Percentiles rank a stretch among this genome's conserved stretches.
Conservation (phyloP, 2,888 invertebrate genomes). For the Masnerella sp. region DNA sequence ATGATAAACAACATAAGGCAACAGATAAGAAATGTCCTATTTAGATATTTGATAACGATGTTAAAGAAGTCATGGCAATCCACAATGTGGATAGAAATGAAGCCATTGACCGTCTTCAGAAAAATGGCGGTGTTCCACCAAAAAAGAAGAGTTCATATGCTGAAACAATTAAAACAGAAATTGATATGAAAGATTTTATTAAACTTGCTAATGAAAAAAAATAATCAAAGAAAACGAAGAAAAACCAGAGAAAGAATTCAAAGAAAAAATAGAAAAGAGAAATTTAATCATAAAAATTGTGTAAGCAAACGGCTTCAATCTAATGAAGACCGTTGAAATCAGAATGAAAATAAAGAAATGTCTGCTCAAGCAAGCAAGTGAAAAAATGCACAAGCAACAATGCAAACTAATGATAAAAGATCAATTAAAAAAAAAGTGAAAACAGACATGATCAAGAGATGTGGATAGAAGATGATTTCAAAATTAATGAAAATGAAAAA, state of each 20-base stretch:
- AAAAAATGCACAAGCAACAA: background rate
- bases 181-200: background rate
- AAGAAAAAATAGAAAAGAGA: background rate
- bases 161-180: background rate
- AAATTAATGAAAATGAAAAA: background rate
- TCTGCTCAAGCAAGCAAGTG: background rate
- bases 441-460: too few species aligned
- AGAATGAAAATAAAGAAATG: too few species aligned
- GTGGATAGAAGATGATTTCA: too few species aligned
- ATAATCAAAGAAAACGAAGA: background rate
- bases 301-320: too few species aligned
- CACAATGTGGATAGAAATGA: background rate
- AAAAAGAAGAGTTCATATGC: background rate
- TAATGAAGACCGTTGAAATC: too few species aligned
- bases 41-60: background rate
- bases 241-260: background rate
- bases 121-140: background rate
- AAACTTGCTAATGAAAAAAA: background rate
- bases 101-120: background rate
- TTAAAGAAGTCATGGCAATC: background rate
- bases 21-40: background rate
- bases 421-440: background rate
- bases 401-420: background rate
- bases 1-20: background rate
- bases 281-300: background rate